These are phyloP conservation scores for Caenorhabditis sinica DNA, from an alignment of 2,888 invertebrate species.

Conservation along the genomic window DNA sequence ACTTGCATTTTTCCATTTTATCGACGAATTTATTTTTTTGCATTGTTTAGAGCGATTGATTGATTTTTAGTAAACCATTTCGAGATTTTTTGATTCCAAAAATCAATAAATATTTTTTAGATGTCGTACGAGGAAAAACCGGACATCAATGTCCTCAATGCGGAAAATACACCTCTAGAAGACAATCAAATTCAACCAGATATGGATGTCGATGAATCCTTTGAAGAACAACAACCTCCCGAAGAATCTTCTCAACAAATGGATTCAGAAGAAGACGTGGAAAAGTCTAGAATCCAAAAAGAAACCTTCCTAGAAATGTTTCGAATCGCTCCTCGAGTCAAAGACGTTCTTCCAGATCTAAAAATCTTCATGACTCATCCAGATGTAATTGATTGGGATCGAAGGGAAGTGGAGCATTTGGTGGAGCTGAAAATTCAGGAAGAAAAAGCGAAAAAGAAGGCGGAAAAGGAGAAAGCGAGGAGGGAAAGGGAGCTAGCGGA, in stretches of 20 bases:
- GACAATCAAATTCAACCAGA: too few species aligned
- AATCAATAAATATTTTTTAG: too few species aligned
- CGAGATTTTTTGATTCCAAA: too few species aligned
- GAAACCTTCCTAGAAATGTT: conserved; percentile 55
- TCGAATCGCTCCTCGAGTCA: conserved; percentile 35
- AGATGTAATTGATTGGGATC: conserved; percentile 45
- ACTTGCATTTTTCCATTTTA: too few species aligned
- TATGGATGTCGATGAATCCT: background rate
- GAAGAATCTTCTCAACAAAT: too few species aligned
- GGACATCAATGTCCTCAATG: too few species aligned
- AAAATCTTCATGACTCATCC: conserved; percentile 44
- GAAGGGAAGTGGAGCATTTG: conserved; percentile 38
- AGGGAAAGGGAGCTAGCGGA: background rate
- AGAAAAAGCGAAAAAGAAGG: conserved; percentile 50
- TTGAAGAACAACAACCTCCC: background rate
- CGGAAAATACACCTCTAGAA: too few species aligned
- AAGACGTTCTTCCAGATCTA: conserved; percentile 48
- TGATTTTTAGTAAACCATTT: too few species aligned
- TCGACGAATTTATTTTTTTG: too few species aligned
- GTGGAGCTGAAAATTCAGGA: conserved; percentile 35
- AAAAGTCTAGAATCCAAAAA: conserved; percentile 41
- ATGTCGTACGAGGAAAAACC: too few species aligned
- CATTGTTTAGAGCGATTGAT: too few species aligned
- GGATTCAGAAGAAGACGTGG: background rate
- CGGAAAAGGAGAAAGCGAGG: conserved; percentile 33